A percentile compares a stretch with the other conserved stretches of the same genome.
Evolutionary conservation across 64 coral and sea anemone genomes (phyloP).

Genomic region (Catalaphyllia jardinei): DNA sequence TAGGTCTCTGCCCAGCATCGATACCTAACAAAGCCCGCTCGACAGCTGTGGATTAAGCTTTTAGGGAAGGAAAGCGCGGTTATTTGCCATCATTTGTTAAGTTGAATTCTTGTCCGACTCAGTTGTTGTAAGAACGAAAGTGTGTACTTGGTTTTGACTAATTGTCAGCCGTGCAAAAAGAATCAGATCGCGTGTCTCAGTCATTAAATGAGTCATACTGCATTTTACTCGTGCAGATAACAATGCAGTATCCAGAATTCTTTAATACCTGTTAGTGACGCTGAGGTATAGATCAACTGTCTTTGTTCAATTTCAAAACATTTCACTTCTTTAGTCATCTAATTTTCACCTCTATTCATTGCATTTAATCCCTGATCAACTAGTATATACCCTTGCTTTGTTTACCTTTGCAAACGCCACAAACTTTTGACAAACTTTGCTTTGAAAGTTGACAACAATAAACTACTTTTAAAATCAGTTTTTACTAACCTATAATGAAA

Average conservation of each 20-base stretch:
- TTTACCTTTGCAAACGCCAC: background rate
- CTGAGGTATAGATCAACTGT: background rate
- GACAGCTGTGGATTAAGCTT: background rate
- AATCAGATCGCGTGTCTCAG: background rate
- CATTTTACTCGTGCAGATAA: slow-evolving; percentile 5
- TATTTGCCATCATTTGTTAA: background rate
- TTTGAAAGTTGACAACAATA: background rate
- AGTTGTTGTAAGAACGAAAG: no score
- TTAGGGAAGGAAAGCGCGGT: background rate
- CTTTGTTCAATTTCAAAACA: slow-evolving; percentile 38
- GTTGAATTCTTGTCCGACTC: background rate
- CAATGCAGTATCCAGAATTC: background rate
- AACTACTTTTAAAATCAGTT: background rate
- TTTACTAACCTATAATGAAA: background rate
- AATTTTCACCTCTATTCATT: slow-evolving; percentile 34
- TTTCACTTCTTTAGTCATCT: background rate
- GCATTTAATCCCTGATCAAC: background rate
- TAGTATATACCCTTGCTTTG: background rate
- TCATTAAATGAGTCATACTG: slow-evolving; percentile 23
- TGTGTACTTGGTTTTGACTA: background rate
- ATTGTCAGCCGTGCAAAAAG: background rate
- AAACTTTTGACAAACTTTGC: slow-evolving; percentile 26
- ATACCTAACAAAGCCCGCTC: background rate
- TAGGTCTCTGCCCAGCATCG: background rate
- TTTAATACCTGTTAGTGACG: background rate